Conservation (phyloP, 2,888 invertebrate species). For the Ophioninae sp. region DNA sequence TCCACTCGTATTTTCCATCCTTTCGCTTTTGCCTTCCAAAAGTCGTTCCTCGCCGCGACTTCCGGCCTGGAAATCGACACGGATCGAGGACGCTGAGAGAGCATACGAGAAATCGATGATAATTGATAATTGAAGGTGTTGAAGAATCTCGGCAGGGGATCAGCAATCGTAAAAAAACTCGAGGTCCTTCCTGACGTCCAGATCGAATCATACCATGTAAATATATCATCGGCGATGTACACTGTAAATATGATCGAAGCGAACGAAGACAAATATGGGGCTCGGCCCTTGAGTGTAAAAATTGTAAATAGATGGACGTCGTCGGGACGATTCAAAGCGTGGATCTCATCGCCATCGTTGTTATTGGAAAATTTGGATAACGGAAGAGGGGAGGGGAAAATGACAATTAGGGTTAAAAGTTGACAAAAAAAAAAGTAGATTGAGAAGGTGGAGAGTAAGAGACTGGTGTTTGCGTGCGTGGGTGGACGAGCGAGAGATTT, state of each 20-base stretch:
- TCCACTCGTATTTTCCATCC: not conserved
- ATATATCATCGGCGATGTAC: conserved; percentile 48
- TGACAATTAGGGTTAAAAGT: conserved; percentile 19
- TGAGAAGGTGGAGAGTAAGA: conserved; percentile 58
- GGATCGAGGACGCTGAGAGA: not conserved
- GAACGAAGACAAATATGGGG: conserved; percentile 18
- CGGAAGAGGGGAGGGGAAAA: not conserved
- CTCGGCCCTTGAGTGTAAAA: conserved; percentile 13
- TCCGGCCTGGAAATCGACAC: not conserved
- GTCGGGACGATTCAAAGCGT: conserved; percentile 57
- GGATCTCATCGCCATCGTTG: conserved; percentile 36
- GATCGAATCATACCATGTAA: conserved; percentile 38
- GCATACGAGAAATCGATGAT: not conserved
- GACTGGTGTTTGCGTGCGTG: conserved; percentile 58
- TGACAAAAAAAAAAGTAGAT: not conserved
- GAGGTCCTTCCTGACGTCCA: conserved; percentile 39
- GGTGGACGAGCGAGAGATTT: conserved; percentile 58
- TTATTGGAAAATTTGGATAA: conserved; percentile 9
- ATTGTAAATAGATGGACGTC: conserved; percentile 54
- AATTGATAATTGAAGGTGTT: not conserved
- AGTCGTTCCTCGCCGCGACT: not conserved
- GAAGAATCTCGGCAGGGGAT: not conserved
- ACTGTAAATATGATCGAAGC: conserved; percentile 66
- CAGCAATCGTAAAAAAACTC: not conserved
- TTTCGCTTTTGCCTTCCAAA: not conserved